phyloP scores from a whole-genome alignment of 2,888 invertebrate species.

The Periphyllus acericola region DNA sequence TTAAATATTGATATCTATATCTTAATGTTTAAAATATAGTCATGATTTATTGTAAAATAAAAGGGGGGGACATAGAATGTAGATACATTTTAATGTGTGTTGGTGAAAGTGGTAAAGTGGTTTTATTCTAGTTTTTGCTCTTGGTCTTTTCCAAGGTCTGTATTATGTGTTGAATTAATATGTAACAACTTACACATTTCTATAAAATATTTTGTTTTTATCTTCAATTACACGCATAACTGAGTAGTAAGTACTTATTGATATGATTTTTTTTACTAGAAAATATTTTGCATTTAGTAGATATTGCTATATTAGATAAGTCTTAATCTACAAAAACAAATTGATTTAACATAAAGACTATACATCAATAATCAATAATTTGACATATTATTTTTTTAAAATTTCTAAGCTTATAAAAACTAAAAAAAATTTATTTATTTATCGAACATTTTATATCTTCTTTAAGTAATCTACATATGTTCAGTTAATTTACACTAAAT shows the following conservation, averaged over 20 bases:
- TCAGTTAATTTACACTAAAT: too few relatives aligned
- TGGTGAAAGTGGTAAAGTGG: conserved; percentile 44
- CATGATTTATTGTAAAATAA: not conserved
- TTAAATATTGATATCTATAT: not conserved
- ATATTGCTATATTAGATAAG: too few relatives aligned
- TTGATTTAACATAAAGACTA: too few relatives aligned
- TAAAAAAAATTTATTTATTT: too few relatives aligned
- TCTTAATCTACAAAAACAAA: too few relatives aligned
- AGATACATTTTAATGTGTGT: conserved; percentile 4
- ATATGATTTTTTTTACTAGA: not conserved
- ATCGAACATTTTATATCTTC: too few relatives aligned
- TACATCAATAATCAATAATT: too few relatives aligned
- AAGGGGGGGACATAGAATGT: conserved; percentile 27
- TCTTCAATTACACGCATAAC: not conserved
- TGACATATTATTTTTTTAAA: too few relatives aligned
- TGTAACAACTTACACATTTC: not conserved
- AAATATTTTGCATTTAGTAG: not conserved
- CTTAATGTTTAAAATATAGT: not conserved
- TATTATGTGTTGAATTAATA: conserved; percentile 23
- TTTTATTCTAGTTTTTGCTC: conserved; percentile 57
- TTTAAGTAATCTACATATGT: too few relatives aligned
- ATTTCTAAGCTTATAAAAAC: too few relatives aligned
- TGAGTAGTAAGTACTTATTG: not conserved
- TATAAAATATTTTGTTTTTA: conserved; percentile 8
- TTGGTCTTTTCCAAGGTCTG: conserved; percentile 54